phyloP scores from a whole-genome alignment of 2,888 invertebrate genomes.

The Patella pellucida region DNA sequence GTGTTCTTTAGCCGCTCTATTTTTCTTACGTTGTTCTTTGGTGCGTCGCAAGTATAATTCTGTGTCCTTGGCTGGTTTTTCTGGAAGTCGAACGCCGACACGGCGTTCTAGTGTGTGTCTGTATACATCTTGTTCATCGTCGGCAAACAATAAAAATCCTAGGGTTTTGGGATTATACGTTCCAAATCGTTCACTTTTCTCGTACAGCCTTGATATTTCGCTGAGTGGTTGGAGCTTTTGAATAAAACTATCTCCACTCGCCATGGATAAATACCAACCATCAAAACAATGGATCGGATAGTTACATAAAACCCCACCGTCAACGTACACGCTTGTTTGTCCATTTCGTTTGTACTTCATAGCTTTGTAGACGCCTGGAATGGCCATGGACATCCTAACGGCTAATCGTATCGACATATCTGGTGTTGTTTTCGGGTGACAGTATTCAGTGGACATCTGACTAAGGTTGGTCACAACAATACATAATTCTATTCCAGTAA shows the following conservation, averaged over 20 bases:
- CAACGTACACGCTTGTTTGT: constrained; percentile 48
- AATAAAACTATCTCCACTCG: constrained; percentile 47
- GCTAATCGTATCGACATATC: constrained; percentile 41
- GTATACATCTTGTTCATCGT: constrained; percentile 57
- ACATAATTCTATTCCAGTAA: too few species aligned
- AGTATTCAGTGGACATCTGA: too few species aligned
- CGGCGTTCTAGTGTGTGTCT: constrained; percentile 53
- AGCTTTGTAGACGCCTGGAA: constrained; percentile 43
- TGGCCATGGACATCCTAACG: constrained; percentile 46
- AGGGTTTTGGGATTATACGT: constrained; percentile 45
- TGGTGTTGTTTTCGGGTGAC: too few species aligned
- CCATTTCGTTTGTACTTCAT: constrained; percentile 33
- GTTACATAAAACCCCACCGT: constrained; percentile 58
- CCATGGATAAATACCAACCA: constrained; percentile 60
- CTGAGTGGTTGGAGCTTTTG: constrained; percentile 39
- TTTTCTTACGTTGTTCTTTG: constrained; percentile 44
- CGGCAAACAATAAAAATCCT: constrained; percentile 48
- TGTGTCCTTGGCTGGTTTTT: constrained; percentile 27
- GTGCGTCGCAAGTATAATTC: constrained; percentile 33
- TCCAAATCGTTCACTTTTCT: constrained; percentile 43
- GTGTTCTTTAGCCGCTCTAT: constrained; percentile 49
- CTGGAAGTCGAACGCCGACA: constrained; percentile 46
- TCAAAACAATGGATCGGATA: constrained; percentile 60
- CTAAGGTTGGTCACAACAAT: too few species aligned
- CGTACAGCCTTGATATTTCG: constrained; percentile 33